phyloP scores from a whole-genome alignment of 2,797 vertebrate species.

The Nannoperca australis region DNA sequence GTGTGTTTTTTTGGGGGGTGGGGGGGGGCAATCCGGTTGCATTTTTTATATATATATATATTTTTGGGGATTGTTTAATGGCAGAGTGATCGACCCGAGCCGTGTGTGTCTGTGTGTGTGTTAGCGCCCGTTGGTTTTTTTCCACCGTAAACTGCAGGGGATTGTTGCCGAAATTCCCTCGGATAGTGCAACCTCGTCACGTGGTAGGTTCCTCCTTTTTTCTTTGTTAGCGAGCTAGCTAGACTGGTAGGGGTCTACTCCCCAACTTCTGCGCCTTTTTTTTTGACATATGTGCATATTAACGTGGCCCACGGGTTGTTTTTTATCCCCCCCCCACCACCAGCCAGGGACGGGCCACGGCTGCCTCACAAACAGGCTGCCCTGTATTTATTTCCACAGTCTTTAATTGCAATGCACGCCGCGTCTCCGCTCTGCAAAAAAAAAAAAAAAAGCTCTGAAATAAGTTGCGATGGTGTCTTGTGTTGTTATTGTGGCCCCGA shows the following conservation, averaged over 20 bases:
- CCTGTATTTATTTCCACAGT: slow-evolving; percentile 63
- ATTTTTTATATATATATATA: slow-evolving; percentile 26
- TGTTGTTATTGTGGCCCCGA: not conserved
- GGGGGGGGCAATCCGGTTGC: slow-evolving; percentile 40
- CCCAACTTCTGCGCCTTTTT: slow-evolving; percentile 67
- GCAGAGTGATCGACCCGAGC: slow-evolving; percentile 57
- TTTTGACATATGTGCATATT: slow-evolving; percentile 56
- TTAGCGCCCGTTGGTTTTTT: slow-evolving; percentile 67
- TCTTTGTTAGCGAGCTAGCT: slow-evolving; percentile 91
- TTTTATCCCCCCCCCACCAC: not conserved
- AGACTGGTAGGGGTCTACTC: slow-evolving; percentile 65
- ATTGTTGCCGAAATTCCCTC: slow-evolving; percentile 93
- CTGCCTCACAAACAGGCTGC: slow-evolving; percentile 24
- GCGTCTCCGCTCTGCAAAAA: slow-evolving; percentile 57
- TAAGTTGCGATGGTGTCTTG: slow-evolving; percentile 52
- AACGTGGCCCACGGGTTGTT: not conserved
- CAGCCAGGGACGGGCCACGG: not conserved
- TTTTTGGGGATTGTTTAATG: slow-evolving; percentile 68
- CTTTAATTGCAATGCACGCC: slow-evolving; percentile 69
- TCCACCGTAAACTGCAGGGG: slow-evolving; percentile 89
- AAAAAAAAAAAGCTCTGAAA: slow-evolving; percentile 50
- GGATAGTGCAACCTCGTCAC: slow-evolving; percentile 94
- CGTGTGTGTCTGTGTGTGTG: slow-evolving; percentile 21
- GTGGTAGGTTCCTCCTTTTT: slow-evolving; percentile 96
- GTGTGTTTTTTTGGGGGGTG: no score